Evolutionary conservation across 1,140 invertebrate genomes (phyloP), one percentile per base, ranked within the genome.

Genomic region (Lordiphosa stackelbergi): DNA sequence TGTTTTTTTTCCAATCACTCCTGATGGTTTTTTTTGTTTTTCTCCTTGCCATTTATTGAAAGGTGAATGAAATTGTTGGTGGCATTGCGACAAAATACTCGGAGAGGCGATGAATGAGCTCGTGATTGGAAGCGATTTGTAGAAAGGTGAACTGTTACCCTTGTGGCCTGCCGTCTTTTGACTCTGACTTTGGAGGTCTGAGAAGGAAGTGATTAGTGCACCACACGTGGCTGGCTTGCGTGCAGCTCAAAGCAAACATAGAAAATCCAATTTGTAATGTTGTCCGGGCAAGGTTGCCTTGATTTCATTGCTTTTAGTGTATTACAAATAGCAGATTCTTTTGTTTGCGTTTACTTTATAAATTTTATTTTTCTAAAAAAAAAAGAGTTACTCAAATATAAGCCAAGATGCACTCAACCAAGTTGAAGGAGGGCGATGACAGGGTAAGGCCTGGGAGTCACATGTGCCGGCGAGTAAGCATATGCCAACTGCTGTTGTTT

Each of bases 1-100:
- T 77, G 75, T 57, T 61, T 74, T 79, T 68, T 47, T 59, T 56
- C 38, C 54, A 65, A 70, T 59, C 24, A 31, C 43, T 13, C 12
- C 48, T 4, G 19, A 52, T 3, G 22, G 10, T 47, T 38, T 40
- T 40, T 54, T 48, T 55, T 61, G 37, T 55, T 60, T 51, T 68
- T 48, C 51, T 45, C 34, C 40, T 51, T 54, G 54, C 61, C 77
- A 62, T 77, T 81, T 81, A 72, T 83, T 62, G 75, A 81, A 81
- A 81, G 83, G 83, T 81, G 72, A 81, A 81, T 81, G 75, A 81
- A 81, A 83, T 63, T 83, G 61, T 79, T 72, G 77, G 53, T 77
- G 72, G 72, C 77, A 81, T 81, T 75, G 78, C 75, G 75, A 81
- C 75, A 81, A 81, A 83, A 77, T 57, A 57, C 5, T 46, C 16